phyloP scores from a whole-genome alignment of 2,113 vertebrate species.

The Struthio camelus region DNA sequence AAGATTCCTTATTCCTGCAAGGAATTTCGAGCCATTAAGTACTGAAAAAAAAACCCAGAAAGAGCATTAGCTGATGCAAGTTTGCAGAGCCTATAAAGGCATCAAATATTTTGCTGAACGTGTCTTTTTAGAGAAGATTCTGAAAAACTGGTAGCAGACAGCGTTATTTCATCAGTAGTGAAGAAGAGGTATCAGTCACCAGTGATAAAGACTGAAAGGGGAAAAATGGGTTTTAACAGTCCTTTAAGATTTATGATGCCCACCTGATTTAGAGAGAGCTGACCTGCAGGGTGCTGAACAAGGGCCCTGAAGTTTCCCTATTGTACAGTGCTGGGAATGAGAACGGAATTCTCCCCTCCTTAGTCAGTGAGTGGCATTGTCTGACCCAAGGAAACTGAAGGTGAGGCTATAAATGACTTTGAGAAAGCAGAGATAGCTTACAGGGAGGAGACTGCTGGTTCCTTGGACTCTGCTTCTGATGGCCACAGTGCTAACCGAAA shows the following conservation, averaged over 20 bases:
- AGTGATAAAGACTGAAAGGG: not conserved
- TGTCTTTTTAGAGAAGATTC: not conserved
- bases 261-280: not conserved
- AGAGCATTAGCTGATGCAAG: not conserved
- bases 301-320: fast-evolving
- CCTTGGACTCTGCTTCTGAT: not conserved
- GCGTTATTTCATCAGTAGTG: not conserved
- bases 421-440: not conserved
- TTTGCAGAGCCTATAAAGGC: not conserved
- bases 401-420: not conserved
- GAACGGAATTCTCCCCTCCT: not conserved
- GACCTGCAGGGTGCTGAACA: not conserved
- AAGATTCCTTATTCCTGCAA: not conserved
- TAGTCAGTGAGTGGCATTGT: not conserved
- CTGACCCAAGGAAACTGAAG: not conserved
- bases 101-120: not conserved
- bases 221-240: not conserved
- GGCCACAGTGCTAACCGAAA: not conserved
- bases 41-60: not conserved
- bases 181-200: not conserved
- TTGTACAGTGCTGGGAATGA: not conserved
- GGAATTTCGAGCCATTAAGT: not conserved
- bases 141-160: not conserved
- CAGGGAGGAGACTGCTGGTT: not conserved
- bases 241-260: not conserved